Evolutionary conservation across 2,113 vertebrate species (phyloP), one percentile per base, ranked within the genome.

Genomic region (Zootoca vivipara): DNA sequence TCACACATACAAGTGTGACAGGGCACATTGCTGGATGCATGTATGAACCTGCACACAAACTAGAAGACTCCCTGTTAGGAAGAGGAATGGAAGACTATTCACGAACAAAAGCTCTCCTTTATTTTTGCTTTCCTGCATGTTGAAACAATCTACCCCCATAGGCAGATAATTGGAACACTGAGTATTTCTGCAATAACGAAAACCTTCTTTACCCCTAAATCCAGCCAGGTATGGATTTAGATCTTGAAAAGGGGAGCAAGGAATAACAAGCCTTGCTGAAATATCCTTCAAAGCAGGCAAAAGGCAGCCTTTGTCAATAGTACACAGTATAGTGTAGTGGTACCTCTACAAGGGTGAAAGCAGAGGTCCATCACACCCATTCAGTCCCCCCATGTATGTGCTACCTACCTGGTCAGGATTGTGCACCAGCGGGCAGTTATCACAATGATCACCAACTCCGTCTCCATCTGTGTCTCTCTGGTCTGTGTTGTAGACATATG

Each of bases 361-460:
- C 33, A n/a, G 10, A 35, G 30, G 28, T 28, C n/a, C 28, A 69
- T 83, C 26, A 58, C 10, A 58, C 3, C 35, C 26, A 42, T 69
- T n/a, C 74, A 69, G 24, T 9, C 15, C 30, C 20, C 16, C 22
- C n/a, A 38, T 4, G 13, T 87, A 90, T 67, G 1, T 0, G 0
- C n/a, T 83, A 87, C 75, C 92, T 91, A 99, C 99, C 98, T 99
- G 99, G 20, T 99, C 98, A 2, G 98, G 98, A 93, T 99, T 99
- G 95, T 99, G 98, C 95, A 99, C 96, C 91, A 99, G 73, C 0
- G 98, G 98, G 81, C 99, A 99, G 83, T 99, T 99, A 95, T 99
- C 99, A 91, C 99, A 99, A 87, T 99, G 98, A 93, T 99, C 99
- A 3, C 99, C 99, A 78, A 99, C 98, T 22, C 98, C 98, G 85